Conservation (phyloP, 2,113 vertebrate genomes). For the Poecile atricapillus region DNA sequence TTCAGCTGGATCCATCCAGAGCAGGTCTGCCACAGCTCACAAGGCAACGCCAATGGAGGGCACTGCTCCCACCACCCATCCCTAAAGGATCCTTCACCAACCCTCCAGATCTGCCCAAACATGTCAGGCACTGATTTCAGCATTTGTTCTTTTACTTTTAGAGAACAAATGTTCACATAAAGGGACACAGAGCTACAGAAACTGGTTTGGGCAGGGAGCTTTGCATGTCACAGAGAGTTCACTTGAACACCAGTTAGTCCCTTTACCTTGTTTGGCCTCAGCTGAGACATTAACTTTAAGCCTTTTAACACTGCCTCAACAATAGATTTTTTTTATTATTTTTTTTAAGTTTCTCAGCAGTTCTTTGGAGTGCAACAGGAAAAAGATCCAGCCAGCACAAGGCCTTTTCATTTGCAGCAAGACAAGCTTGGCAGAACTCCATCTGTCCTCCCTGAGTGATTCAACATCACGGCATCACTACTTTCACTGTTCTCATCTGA, state of each 20-base stretch:
- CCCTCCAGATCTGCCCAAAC: conserved; percentile 30
- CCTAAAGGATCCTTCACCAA: conserved; percentile 4
- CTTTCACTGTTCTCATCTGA: background rate
- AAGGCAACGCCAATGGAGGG: background rate
- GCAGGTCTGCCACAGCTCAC: background rate
- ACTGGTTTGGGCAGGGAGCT: conserved; percentile 43
- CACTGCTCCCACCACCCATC: background rate
- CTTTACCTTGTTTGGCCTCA: conserved; percentile 21
- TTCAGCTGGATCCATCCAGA: background rate
- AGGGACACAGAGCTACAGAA: conserved; percentile 6
- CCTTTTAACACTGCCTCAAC: background rate
- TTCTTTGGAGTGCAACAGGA: background rate
- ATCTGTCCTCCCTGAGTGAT: background rate
- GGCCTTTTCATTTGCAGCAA: background rate
- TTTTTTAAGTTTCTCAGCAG: background rate
- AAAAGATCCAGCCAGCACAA: background rate
- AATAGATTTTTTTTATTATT: background rate
- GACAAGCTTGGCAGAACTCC: background rate
- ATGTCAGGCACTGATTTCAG: background rate
- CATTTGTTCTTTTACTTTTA: conserved; percentile 23
- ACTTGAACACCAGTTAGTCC: background rate
- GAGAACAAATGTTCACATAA: conserved; percentile 1
- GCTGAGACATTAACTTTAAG: background rate
- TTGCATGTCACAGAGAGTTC: conserved; percentile 11
- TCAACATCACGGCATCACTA: background rate